Evolutionary conservation across 92 coral and sea anemone species (phyloP).

Genomic region (Pocillopora grandis): DNA sequence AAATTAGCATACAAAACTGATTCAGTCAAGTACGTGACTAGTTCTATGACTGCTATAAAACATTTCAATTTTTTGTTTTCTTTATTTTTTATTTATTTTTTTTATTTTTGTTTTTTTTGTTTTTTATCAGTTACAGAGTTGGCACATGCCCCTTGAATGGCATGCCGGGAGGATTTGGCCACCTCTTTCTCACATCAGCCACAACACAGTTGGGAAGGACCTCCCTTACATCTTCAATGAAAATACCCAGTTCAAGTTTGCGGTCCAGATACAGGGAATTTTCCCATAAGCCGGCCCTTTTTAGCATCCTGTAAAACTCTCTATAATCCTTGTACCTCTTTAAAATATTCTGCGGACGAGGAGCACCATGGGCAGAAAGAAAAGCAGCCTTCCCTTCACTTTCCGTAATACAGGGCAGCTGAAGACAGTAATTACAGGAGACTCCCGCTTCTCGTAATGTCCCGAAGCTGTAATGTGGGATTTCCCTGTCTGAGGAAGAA

Average conservation of each 20-base stretch:
- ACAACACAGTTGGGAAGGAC: constrained; percentile 51
- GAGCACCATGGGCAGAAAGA: neutral
- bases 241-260: neutral
- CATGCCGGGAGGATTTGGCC: constrained; percentile 57
- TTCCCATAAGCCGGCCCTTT: neutral
- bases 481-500: neutral
- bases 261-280: neutral
- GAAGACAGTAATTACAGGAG: neutral
- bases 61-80: too few relatives aligned
- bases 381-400: constrained; percentile 6
- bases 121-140: neutral
- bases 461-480: neutral
- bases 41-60: too few relatives aligned
- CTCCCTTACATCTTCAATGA: constrained; percentile 25
- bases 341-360: neutral
- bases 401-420: neutral
- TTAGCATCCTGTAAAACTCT: neutral
- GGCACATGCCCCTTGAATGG: constrained; percentile 45
- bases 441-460: neutral
- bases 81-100: too few relatives aligned
- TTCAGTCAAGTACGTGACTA: too few relatives aligned
- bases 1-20: too few relatives aligned
- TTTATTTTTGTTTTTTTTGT: too few relatives aligned
- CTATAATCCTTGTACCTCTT: constrained; percentile 3
- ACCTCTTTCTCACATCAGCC: constrained; percentile 33